Evolutionary conservation across 2,797 vertebrate species (phyloP).

Genomic region (Myotis pilosus): DNA sequence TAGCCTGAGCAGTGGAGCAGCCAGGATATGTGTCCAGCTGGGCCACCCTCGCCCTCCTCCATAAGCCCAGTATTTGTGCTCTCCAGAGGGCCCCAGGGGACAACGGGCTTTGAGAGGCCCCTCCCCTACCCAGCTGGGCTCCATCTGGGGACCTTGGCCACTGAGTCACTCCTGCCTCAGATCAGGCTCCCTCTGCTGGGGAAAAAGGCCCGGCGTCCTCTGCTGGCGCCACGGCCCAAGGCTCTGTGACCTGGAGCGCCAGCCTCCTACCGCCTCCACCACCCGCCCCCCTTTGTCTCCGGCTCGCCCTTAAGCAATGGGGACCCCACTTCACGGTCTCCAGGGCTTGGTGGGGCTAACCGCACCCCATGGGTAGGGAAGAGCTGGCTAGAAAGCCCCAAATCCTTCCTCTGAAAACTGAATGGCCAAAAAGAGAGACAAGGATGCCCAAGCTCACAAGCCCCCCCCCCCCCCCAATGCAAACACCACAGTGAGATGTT

Average conservation of each 20-base stretch:
- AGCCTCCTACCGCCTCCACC: neutral
- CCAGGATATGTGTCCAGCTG: neutral
- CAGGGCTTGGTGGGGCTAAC: neutral
- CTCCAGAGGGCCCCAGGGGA: neutral
- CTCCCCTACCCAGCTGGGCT: slow-evolving; percentile 14
- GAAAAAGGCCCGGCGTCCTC: neutral
- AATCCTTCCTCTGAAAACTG: neutral
- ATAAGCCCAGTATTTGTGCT: neutral
- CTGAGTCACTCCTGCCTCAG: neutral
- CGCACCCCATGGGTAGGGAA: neutral
- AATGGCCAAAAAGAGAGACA: neutral
- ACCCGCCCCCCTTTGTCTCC: accelerated
- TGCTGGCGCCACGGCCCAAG: neutral
- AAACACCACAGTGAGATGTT: neutral
- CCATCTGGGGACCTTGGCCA: neutral
- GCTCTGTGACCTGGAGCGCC: neutral
- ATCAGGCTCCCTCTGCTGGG: slow-evolving; percentile 67
- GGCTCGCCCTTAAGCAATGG: neutral
- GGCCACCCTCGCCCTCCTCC: neutral
- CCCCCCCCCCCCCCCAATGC: neutral
- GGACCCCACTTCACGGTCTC: neutral
- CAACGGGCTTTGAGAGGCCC: neutral
- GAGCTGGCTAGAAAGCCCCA: neutral
- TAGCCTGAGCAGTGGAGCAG: neutral
- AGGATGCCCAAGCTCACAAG: neutral